These are phyloP conservation scores for Chrysopilus asiliformis DNA, from an alignment of 2,888 invertebrate species.

Conservation along the genomic window DNA sequence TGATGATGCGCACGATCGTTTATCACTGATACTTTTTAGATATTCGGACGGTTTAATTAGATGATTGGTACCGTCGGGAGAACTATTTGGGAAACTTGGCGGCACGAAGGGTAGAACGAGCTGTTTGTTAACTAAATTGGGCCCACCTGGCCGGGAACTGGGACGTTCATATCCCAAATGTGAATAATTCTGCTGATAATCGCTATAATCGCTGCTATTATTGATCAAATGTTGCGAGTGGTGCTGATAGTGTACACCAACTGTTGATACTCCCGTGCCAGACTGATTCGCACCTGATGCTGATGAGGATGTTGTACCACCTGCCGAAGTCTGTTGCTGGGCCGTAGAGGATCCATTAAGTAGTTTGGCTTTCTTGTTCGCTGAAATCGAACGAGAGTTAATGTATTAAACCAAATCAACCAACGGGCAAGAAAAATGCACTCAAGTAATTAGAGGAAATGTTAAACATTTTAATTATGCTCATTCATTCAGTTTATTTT, in stretches of 20 bases:
- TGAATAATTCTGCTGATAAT: constrained; percentile 29
- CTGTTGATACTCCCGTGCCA: constrained; percentile 12
- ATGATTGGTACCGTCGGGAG: constrained; percentile 58
- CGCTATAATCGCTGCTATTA: constrained; percentile 14
- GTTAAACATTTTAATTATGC: constrained; percentile 9
- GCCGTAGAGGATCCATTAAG: constrained; percentile 29
- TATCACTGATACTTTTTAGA: constrained; percentile 65
- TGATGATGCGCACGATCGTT: constrained; percentile 39
- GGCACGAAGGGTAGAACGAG: constrained; percentile 81
- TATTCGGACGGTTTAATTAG: constrained; percentile 90
- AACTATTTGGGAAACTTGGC: constrained; percentile 66
- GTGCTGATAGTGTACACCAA: constrained; percentile 7
- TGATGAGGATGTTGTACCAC: constrained; percentile 16
- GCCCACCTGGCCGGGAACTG: constrained; percentile 30
- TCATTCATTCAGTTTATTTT: constrained; percentile 5
- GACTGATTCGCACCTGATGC: constrained; percentile 16
- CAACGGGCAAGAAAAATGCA: not conserved
- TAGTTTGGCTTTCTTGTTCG: constrained; percentile 39
- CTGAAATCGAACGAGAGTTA: constrained; percentile 34
- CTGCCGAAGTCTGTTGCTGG: constrained; percentile 10
- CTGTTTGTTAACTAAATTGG: constrained; percentile 70
- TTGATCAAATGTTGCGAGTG: no score
- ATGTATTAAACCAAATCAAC: not conserved
- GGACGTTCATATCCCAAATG: constrained; percentile 17
- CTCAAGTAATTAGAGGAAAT: constrained; percentile 9